Conservation (phyloP, 2,113 vertebrate species). For the Semicossyphus pulcher region DNA sequence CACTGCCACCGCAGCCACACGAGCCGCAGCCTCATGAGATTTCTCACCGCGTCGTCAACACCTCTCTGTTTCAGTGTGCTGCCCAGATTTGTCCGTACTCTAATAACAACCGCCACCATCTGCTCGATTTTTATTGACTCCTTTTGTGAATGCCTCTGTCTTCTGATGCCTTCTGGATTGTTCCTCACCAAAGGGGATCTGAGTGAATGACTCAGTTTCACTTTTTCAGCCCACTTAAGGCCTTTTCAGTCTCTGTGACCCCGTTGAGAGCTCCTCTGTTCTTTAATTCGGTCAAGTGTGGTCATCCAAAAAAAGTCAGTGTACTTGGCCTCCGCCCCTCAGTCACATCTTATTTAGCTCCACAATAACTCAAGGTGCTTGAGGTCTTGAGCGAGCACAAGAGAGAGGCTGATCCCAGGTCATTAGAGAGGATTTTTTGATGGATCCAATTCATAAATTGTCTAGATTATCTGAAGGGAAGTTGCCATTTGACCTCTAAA, state of each 20-base stretch:
- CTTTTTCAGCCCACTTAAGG: constrained; percentile 41
- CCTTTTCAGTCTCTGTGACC: constrained; percentile 27
- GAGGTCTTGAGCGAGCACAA: constrained; percentile 31
- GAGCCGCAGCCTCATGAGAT: constrained; percentile 51
- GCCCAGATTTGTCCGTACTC: constrained; percentile 30
- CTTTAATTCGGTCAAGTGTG: constrained; percentile 46
- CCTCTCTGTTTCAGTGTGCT: constrained; percentile 41
- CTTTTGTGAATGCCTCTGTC: constrained; percentile 17
- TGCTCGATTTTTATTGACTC: constrained; percentile 31
- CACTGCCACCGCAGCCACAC: constrained; percentile 40
- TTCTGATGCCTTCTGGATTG: constrained; percentile 14
- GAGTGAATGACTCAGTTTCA: constrained; percentile 28
- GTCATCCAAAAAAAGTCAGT: constrained; percentile 49
- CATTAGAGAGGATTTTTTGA: constrained; percentile 38
- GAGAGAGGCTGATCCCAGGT: constrained; percentile 27
- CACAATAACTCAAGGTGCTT: constrained; percentile 40
- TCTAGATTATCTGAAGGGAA: constrained; percentile 52
- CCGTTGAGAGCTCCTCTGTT: constrained; percentile 33
- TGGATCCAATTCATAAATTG: constrained; percentile 30
- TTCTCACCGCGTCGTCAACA: constrained; percentile 54
- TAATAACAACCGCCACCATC: constrained; percentile 24
- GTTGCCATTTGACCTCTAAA: constrained; percentile 40
- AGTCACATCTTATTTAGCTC: constrained; percentile 52
- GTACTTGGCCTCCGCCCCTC: constrained; percentile 16
- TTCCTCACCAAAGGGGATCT: constrained; percentile 18